Conservation (phyloP, 35 echinoderm and acorn worm species). For the Hemicentrotus pulcherrimus region DNA sequence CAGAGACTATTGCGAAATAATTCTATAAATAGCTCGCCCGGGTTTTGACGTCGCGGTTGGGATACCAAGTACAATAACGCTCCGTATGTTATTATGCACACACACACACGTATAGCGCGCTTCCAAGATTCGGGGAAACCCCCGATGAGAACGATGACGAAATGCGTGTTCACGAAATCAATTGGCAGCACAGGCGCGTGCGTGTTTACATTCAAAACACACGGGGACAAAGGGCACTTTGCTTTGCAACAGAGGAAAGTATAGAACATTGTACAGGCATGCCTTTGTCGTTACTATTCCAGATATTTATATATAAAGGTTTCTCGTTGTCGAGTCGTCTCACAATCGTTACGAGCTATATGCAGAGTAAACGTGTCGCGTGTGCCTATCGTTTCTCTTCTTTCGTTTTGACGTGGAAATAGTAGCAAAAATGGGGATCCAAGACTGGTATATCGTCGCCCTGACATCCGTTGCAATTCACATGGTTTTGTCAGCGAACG, state of each 20-base stretch:
- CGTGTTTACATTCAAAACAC: slow-evolving; percentile 3
- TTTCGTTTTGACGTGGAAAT: background rate
- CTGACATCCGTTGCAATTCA: background rate
- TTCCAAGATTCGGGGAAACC: background rate
- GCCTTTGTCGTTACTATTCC: background rate
- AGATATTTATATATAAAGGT: background rate
- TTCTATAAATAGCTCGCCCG: background rate
- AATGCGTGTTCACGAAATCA: background rate
- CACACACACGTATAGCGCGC: background rate
- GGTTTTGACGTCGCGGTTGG: background rate
- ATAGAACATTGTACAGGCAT: background rate
- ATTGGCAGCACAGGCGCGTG: background rate
- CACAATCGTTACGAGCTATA: background rate
- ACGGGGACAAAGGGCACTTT: background rate
- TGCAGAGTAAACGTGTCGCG: background rate
- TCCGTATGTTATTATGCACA: background rate
- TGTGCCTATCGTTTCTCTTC: background rate
- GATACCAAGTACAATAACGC: background rate
- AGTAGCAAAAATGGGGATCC: background rate
- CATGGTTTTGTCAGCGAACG: background rate
- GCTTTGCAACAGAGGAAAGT: background rate
- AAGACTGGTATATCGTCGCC: background rate
- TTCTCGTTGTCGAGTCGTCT: background rate
- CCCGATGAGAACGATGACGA: background rate
- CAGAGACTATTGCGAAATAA: background rate